These are phyloP conservation scores for Oxyura jamaicensis DNA, from an alignment of 2,113 vertebrate genomes.

Conservation along the genomic window DNA sequence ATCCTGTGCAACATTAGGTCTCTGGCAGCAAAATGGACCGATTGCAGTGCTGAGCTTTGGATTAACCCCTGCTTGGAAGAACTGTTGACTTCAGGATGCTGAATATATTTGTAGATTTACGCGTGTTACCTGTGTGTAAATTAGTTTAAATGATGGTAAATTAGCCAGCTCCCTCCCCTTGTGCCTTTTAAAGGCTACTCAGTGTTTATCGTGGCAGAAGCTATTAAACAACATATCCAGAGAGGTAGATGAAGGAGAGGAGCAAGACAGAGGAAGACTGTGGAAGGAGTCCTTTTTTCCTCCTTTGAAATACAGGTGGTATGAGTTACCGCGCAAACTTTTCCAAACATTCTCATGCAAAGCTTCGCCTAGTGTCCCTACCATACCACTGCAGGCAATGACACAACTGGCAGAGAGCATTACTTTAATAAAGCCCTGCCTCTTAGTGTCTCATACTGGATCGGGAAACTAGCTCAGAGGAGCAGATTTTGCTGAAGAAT, in stretches of 20 bases:
- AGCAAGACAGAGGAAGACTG: neutral
- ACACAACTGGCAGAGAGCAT: neutral
- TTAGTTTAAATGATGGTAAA: conserved; percentile 23
- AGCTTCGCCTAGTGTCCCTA: neutral
- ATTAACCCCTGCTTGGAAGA: conserved; percentile 31
- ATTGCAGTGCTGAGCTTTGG: neutral
- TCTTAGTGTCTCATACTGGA: neutral
- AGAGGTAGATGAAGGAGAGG: neutral
- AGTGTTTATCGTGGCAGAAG: neutral
- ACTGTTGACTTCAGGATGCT: neutral
- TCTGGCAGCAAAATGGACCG: neutral
- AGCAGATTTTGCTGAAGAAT: conserved; percentile 21
- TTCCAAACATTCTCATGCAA: neutral
- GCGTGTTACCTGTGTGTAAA: neutral
- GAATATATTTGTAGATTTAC: neutral
- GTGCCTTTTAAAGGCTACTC: conserved; percentile 1
- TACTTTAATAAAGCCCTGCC: neutral
- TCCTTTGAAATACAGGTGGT: neutral
- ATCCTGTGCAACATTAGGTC: neutral
- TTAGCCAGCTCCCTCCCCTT: neutral
- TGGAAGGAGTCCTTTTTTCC: neutral
- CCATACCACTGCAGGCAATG: neutral
- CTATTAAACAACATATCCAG: neutral
- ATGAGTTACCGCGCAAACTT: neutral
- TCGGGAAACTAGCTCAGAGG: neutral